phyloP scores from a whole-genome alignment of 2,113 vertebrate genomes.

The Enhydra lutris region DNA sequence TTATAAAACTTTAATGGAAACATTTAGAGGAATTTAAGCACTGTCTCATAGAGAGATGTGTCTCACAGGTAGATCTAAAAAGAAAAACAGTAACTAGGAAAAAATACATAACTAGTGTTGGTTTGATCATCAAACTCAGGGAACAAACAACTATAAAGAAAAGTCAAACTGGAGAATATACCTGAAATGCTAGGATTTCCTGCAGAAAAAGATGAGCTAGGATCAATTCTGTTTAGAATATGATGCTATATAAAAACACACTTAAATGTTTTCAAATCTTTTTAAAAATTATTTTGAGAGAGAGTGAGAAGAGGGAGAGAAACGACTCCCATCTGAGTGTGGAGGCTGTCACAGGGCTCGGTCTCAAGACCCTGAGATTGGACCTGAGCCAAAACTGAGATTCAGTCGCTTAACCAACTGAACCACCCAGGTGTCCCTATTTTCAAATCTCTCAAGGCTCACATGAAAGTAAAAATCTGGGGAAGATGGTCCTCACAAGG shows the following conservation, averaged over 20 bases:
- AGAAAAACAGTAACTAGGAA: neutral
- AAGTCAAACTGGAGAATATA: neutral
- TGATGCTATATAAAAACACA: neutral
- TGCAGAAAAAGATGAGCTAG: neutral
- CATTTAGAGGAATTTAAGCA: neutral
- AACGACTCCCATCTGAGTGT: neutral
- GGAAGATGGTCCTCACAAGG: neutral
- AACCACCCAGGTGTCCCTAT: neutral
- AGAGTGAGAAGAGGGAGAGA: neutral
- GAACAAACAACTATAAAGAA: neutral
- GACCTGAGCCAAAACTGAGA: neutral
- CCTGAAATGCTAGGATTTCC: neutral
- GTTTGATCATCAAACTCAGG: neutral
- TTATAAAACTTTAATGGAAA: neutral
- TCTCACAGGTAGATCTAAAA: neutral
- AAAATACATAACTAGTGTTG: neutral
- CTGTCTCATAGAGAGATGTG: neutral
- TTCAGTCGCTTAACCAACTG: neutral
- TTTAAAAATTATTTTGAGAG: neutral
- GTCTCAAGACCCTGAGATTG: neutral
- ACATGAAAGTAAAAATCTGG: neutral
- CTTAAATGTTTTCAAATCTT: neutral
- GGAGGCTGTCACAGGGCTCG: neutral
- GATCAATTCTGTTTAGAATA: neutral
- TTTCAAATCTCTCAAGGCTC: neutral